Conservation (phyloP, 2,888 invertebrate species). For the Rhingia campestris region DNA sequence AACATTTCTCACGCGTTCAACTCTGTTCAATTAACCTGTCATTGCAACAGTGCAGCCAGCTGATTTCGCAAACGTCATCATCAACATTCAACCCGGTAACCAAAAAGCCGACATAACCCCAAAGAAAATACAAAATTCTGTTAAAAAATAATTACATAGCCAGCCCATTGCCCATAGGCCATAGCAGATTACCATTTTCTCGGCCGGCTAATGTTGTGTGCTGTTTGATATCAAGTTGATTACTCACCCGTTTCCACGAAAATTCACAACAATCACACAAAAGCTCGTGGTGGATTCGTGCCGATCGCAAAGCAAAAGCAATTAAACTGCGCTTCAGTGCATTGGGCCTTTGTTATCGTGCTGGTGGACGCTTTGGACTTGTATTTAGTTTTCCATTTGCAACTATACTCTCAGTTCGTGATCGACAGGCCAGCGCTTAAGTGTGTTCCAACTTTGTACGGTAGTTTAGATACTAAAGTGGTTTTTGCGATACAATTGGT, state of each 20-base stretch:
- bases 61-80: constrained; percentile 5
- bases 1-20: not conserved
- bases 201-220: not conserved
- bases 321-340: constrained; percentile 9
- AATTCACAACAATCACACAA: constrained; percentile 1
- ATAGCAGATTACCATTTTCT: not conserved
- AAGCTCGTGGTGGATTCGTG: constrained; percentile 45
- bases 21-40: not conserved
- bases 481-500: constrained; percentile 23
- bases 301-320: constrained; percentile 8
- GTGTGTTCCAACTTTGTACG: constrained; percentile 2
- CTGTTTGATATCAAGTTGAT: constrained; percentile 9
- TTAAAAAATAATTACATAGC: too few relatives aligned
- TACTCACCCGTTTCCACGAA: constrained; percentile 20
- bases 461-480: constrained; percentile 11
- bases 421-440: constrained; percentile 39
- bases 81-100: not conserved
- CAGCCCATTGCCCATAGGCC: too few relatives aligned
- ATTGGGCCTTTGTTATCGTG: constrained; percentile 10
- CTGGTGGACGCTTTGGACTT: constrained; percentile 14
- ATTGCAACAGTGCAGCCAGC: not conserved
- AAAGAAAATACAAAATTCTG: not conserved
- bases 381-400: constrained; percentile 27
- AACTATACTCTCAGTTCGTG: constrained; percentile 45
- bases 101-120: constrained; percentile 6